Conservation (phyloP, 2,797 vertebrate species). For the Perodicticus potto region DNA sequence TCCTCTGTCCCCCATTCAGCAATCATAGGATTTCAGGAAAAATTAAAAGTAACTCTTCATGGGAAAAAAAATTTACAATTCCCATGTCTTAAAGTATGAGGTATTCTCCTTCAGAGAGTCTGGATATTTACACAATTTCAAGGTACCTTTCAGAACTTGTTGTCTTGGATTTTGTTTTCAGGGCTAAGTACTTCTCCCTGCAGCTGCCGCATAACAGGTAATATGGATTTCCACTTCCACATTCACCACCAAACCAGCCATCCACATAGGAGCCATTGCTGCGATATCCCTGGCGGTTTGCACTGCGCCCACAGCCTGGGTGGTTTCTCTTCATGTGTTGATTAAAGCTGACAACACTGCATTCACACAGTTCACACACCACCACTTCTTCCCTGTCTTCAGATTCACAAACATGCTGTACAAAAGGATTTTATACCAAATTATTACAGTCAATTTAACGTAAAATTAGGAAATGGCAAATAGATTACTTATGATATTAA, state of each 20-base stretch:
- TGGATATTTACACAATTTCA: background rate
- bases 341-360: slow-evolving; percentile 97
- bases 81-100: background rate
- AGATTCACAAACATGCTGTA: slow-evolving; percentile 97
- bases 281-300: slow-evolving; percentile 98
- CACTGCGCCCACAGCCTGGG: slow-evolving; percentile 96
- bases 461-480: slow-evolving; percentile 34
- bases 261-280: slow-evolving; percentile 99
- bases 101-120: background rate
- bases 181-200: slow-evolving; percentile 95
- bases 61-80: background rate
- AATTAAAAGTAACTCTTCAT: slow-evolving; percentile 14
- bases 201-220: slow-evolving; percentile 96
- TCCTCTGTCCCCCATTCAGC: background rate
- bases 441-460: slow-evolving; percentile 62
- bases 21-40: background rate
- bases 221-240: slow-evolving; percentile 98
- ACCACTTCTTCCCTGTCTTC: slow-evolving; percentile 98
- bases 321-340: slow-evolving; percentile 99
- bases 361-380: slow-evolving; percentile 97
- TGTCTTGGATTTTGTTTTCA: slow-evolving; percentile 95
- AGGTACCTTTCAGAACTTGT: slow-evolving; percentile 94
- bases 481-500: slow-evolving; percentile 20
- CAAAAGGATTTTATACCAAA: slow-evolving; percentile 68
- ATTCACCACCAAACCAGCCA: slow-evolving; percentile 99